Percentiles rank a stretch among this genome's conserved stretches.
phyloP scores from a whole-genome alignment of 1,140 invertebrate species.

The Drosophila serrata region DNA sequence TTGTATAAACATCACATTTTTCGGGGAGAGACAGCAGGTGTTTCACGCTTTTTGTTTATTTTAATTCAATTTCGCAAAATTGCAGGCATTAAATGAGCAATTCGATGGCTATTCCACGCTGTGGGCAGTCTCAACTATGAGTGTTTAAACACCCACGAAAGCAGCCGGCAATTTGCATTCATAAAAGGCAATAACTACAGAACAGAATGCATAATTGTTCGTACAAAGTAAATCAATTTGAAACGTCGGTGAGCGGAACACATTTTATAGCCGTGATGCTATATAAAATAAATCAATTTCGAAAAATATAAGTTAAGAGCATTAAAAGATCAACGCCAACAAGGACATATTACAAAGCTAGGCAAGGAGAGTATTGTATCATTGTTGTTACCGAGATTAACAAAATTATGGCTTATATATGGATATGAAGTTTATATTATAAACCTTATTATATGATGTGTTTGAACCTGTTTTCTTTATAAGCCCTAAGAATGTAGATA shows the following conservation, averaged over 20 bases:
- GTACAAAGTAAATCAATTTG: constrained; percentile 37
- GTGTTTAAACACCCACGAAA: constrained; percentile 44
- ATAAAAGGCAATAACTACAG: constrained; percentile 45
- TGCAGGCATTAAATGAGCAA: constrained; percentile 36
- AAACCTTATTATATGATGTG: neutral
- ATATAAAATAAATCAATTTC: constrained; percentile 25
- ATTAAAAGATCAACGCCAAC: neutral
- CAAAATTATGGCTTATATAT: neutral
- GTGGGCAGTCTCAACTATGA: constrained; percentile 40
- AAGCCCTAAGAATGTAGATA: neutral
- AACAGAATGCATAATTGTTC: constrained; percentile 56
- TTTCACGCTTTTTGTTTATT: constrained; percentile 37
- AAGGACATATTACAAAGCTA: neutral
- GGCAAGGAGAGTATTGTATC: neutral
- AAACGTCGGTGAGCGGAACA: constrained; percentile 12
- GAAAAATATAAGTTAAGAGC: neutral
- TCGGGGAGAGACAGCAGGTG: constrained; percentile 30
- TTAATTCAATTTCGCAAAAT: constrained; percentile 34
- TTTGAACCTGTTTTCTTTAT: neutral
- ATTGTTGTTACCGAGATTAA: neutral
- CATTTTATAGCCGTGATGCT: neutral
- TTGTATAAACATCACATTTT: constrained; percentile 41
- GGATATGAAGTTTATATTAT: no score
- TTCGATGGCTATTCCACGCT: constrained; percentile 6
- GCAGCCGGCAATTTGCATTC: constrained; percentile 40